Conservation (phyloP, 2,888 invertebrate genomes). For the Drosophila pseudotakahashii region DNA sequence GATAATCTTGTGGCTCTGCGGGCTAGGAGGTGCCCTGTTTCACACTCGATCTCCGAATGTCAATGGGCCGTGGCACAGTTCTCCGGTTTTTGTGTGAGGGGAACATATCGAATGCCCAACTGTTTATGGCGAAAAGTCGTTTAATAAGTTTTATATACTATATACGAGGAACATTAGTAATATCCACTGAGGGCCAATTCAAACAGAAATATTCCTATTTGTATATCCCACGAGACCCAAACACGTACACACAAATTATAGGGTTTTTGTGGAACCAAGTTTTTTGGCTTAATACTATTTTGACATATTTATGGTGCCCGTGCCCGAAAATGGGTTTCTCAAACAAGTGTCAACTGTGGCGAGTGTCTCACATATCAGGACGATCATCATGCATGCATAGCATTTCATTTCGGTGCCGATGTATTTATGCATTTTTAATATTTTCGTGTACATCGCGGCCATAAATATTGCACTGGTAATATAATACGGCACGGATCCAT, state of each 20-base stretch:
- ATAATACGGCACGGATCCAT: constrained; percentile 44
- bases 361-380: constrained; percentile 67
- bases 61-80: constrained; percentile 56
- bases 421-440: constrained; percentile 76
- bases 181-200: constrained; percentile 45
- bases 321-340: constrained; percentile 53
- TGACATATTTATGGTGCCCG: constrained; percentile 79
- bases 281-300: constrained; percentile 63
- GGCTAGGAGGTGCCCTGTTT: constrained; percentile 60
- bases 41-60: constrained; percentile 69
- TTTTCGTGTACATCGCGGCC: constrained; percentile 45
- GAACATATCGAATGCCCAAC: constrained; percentile 52
- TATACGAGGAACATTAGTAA: too few relatives aligned
- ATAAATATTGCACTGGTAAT: constrained; percentile 54
- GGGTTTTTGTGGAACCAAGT: constrained; percentile 14
- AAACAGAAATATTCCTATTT: constrained; percentile 38
- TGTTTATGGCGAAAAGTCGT: constrained; percentile 53
- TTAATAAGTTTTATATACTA: constrained; percentile 57
- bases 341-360: constrained; percentile 63
- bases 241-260: constrained; percentile 16
- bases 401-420: constrained; percentile 45
- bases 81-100: constrained; percentile 23
- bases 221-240: constrained; percentile 66
- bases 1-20: constrained; percentile 47
- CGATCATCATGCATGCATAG: constrained; percentile 1